Evolutionary conservation across 2,797 vertebrate species (phyloP).

Genomic region (Dallia pectoralis): DNA sequence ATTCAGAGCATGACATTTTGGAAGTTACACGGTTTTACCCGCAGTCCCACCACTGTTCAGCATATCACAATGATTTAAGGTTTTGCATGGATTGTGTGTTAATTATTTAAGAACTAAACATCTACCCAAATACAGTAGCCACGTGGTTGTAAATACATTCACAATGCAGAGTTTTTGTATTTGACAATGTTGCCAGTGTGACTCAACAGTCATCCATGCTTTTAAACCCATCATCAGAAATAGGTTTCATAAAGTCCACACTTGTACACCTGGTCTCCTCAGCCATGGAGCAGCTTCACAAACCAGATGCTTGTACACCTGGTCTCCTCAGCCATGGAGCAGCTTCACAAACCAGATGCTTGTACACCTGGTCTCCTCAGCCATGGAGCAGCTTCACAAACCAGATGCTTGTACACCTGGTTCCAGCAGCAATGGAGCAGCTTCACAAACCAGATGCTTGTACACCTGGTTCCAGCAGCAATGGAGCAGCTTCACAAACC

Average conservation of each 20-base stretch:
- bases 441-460: not conserved
- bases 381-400: not conserved
- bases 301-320: too few species aligned
- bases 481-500: not conserved
- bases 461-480: too few species aligned
- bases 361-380: not conserved
- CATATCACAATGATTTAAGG: conserved; percentile 42
- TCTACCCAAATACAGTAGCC: not conserved
- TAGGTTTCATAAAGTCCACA: too few species aligned
- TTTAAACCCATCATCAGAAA: too few species aligned
- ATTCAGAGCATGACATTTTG: conserved; percentile 42
- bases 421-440: too few species aligned
- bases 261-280: too few species aligned
- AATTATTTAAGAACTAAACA: conserved; percentile 23
- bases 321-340: too few species aligned
- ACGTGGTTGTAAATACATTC: conserved; percentile 30
- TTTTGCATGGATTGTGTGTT: conserved; percentile 15
- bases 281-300: too few species aligned
- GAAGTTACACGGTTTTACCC: conserved; percentile 38
- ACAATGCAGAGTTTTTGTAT: not conserved
- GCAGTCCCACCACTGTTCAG: not conserved
- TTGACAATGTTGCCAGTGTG: not conserved
- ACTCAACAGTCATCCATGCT: not conserved
- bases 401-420: not conserved
- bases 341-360: not conserved